phyloP scores from a whole-genome alignment of 2,113 vertebrate genomes.

The Oxygymnocypris stewartii region DNA sequence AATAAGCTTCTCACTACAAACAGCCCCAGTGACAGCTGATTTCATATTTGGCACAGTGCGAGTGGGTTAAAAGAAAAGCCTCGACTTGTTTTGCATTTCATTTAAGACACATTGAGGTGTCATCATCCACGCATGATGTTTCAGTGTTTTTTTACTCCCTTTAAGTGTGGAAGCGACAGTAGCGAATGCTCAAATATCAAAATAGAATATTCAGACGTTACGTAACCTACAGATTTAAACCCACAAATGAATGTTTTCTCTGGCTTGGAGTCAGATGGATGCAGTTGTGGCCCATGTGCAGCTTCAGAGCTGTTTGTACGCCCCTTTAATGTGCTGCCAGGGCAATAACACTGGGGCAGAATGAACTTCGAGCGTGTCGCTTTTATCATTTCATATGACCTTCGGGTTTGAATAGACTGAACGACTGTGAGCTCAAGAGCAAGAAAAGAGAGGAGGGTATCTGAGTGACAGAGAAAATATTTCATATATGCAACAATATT shows the following conservation, averaged over 20 bases:
- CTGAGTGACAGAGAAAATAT: constrained; percentile 4
- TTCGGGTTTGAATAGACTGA: constrained; percentile 42
- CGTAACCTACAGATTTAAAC: constrained; percentile 2
- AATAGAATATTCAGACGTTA: constrained; percentile 17
- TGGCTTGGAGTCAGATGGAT: not conserved
- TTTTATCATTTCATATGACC: constrained; percentile 49
- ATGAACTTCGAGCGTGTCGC: not conserved
- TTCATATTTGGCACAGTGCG: not conserved
- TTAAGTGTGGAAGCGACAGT: not conserved
- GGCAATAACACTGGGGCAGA: constrained; percentile 17
- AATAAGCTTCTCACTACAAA: constrained; percentile 5
- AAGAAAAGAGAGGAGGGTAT: not conserved
- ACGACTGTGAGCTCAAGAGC: not conserved
- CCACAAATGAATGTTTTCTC: not conserved
- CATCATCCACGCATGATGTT: constrained; percentile 24
- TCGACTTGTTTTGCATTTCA: constrained; percentile 18
- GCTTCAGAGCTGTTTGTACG: not conserved
- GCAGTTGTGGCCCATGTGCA: not conserved
- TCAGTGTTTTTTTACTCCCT: not conserved
- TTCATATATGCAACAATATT: constrained; percentile 8
- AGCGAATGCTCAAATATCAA: not conserved
- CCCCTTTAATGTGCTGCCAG: constrained; percentile 20
- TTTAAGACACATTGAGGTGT: constrained; percentile 33
- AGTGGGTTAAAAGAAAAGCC: constrained; percentile 30
- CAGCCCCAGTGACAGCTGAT: not conserved